phyloP scores from a whole-genome alignment of 2,797 vertebrate species.

The Amniataba percoides region DNA sequence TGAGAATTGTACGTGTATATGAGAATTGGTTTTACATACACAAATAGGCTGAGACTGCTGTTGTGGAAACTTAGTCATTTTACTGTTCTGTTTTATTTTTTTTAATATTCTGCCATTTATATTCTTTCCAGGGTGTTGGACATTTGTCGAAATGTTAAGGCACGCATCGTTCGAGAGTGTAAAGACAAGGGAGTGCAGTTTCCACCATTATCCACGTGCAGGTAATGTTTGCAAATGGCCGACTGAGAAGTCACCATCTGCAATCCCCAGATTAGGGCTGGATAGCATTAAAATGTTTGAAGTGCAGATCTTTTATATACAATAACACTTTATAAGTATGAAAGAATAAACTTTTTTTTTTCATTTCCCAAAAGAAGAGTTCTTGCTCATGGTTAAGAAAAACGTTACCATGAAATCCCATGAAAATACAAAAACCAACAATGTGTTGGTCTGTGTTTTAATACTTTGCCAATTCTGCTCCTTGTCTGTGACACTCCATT shows the following conservation, averaged over 20 bases:
- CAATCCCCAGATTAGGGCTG: background rate
- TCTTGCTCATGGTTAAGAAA: background rate
- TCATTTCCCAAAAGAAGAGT: no score
- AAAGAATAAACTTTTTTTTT: background rate
- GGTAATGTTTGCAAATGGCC: conserved; percentile 84
- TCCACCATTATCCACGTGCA: conserved; percentile 93
- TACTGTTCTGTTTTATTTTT: background rate
- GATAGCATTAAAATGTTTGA: background rate
- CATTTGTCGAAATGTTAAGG: conserved; percentile 98
- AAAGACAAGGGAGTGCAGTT: conserved; percentile 98
- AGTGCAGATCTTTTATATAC: no score
- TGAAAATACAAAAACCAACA: background rate
- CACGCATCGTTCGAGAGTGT: conserved; percentile 93
- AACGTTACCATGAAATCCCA: background rate
- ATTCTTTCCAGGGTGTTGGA: conserved; percentile 90
- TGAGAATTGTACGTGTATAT: no score
- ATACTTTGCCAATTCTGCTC: background rate
- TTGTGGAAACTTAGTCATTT: background rate
- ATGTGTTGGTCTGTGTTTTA: rapidly evolving
- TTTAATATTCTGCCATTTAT: background rate
- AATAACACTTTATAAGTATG: background rate
- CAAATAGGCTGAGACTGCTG: background rate
- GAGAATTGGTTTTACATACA: conserved; percentile 1
- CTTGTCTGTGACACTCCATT: background rate
- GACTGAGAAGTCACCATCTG: background rate